Evolutionary conservation across 2,113 vertebrate genomes (phyloP).

Genomic region (Apus apus): DNA sequence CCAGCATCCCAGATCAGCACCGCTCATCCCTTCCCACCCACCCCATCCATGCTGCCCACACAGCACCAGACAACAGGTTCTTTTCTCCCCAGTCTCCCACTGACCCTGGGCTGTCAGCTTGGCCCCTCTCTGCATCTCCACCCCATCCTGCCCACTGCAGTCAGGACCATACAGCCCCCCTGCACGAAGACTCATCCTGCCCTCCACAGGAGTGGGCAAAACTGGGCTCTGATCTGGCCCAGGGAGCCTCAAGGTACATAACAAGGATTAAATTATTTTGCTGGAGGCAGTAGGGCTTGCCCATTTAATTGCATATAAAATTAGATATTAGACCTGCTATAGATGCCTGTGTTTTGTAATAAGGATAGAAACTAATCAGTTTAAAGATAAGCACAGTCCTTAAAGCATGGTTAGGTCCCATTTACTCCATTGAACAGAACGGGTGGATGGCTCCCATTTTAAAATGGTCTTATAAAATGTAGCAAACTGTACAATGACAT

Average conservation of each 20-base stretch:
- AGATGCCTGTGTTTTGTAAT: constrained; percentile 8
- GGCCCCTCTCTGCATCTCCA: not conserved
- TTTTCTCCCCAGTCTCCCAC: accelerated
- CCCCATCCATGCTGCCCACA: not conserved
- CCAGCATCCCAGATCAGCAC: not conserved
- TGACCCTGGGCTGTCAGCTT: no score
- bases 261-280: not conserved
- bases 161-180: not conserved
- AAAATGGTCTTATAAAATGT: constrained; percentile 66
- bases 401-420: constrained; percentile 56
- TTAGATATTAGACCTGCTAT: constrained; percentile 20
- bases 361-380: constrained; percentile 42
- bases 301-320: constrained; percentile 27
- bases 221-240: not conserved
- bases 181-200: accelerated
- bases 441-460: constrained; percentile 43
- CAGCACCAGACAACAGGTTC: not conserved
- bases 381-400: constrained; percentile 21
- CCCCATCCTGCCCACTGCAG: accelerated
- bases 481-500: constrained; percentile 55
- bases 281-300: not conserved
- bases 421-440: constrained; percentile 38
- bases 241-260: not conserved
- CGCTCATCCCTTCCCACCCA: not conserved
- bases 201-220: accelerated